These are phyloP conservation scores for Holothuria leucospilota DNA, from an alignment of 53 echinoderm and acorn worm species.

Conservation along the genomic window DNA sequence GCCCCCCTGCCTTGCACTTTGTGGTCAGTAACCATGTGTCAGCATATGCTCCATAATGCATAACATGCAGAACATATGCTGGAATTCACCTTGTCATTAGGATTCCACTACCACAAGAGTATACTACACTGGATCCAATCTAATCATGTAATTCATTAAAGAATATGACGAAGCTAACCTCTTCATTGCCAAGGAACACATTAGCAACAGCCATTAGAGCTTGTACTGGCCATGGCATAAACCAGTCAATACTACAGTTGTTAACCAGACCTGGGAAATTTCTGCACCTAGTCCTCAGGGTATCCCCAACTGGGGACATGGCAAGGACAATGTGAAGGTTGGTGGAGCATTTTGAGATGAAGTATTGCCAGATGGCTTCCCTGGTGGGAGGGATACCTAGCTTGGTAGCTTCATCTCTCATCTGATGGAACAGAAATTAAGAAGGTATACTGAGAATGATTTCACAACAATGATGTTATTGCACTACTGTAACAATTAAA, in stretches of 20 bases:
- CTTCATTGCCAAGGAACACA: conserved; percentile 90
- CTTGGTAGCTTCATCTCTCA: conserved; percentile 91
- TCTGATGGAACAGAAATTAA: conserved; percentile 45
- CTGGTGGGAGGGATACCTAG: conserved; percentile 84
- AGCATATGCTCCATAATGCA: no score
- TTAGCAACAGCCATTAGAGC: conserved; percentile 93
- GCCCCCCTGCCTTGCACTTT: no score
- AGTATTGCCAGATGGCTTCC: conserved; percentile 98
- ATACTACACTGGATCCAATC: no score
- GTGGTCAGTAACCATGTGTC: no score
- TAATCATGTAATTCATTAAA: no score
- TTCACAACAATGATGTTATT: no score
- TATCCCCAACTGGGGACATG: conserved; percentile 98
- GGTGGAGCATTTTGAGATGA: conserved; percentile 89
- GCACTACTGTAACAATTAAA: no score
- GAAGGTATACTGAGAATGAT: no score
- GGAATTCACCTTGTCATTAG: no score
- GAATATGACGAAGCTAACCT: conserved; percentile 67
- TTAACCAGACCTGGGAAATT: conserved; percentile 99
- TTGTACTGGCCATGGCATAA: conserved; percentile 97
- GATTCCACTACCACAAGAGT: no score
- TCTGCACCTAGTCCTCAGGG: conserved; percentile 92
- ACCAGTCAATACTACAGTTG: conserved; percentile 99
- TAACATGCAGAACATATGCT: no score
- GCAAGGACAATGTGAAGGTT: conserved; percentile 97